Evolutionary conservation across 2,113 vertebrate genomes (phyloP).

Genomic region (Pteropus alecto): DNA sequence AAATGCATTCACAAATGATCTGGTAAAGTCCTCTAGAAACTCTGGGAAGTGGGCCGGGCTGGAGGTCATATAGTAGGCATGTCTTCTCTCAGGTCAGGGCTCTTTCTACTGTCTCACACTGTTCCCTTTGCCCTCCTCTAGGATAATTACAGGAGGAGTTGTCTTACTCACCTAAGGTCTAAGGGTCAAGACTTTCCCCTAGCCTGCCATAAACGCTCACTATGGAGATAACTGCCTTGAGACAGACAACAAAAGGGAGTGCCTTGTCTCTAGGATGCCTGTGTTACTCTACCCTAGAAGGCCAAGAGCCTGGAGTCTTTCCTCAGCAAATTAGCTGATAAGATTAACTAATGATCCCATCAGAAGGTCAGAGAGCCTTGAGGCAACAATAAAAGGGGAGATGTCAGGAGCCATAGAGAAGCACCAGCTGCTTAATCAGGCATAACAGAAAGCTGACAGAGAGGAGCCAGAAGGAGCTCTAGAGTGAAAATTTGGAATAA

Average conservation of each 20-base stretch:
- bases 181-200: neutral
- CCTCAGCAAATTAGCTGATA: constrained; percentile 42
- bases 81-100: neutral
- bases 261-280: neutral
- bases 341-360: constrained; percentile 52
- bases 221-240: neutral
- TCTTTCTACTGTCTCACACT: neutral
- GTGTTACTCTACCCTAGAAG: neutral
- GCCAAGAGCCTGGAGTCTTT: constrained; percentile 19
- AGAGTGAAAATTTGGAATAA: neutral
- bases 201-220: neutral
- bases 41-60: neutral
- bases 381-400: neutral
- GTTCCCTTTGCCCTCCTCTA: neutral
- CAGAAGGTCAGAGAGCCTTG: neutral
- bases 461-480: neutral
- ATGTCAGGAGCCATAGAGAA: neutral
- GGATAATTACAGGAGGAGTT: neutral
- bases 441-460: neutral
- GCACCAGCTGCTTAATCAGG: neutral
- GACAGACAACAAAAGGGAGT: neutral
- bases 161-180: neutral
- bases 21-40: neutral
- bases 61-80: neutral
- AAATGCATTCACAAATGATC: neutral